Conservation (phyloP, 2,113 vertebrate species). For the Aleadryas rufinucha region DNA sequence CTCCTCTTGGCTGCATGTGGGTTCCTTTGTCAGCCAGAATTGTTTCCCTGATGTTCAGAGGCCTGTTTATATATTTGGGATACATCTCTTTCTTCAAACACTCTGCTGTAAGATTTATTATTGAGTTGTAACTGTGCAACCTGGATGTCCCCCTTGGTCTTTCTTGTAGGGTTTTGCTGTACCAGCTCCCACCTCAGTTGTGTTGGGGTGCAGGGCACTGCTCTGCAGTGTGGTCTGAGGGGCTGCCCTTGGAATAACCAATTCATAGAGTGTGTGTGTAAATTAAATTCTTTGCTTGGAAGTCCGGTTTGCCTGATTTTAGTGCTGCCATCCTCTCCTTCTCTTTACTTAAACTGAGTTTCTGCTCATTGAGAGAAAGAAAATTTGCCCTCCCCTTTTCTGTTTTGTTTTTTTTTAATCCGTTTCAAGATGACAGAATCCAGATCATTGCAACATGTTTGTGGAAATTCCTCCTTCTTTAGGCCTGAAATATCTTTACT, state of each 20-base stretch:
- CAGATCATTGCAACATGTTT: background rate
- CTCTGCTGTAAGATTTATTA: background rate
- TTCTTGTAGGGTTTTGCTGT: background rate
- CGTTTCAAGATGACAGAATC: background rate
- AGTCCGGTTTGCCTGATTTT: background rate
- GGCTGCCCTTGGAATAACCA: constrained; percentile 17
- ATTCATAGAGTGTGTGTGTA: background rate
- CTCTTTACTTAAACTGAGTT: background rate
- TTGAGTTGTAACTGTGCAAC: background rate
- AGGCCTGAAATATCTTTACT: background rate
- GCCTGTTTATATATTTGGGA: background rate
- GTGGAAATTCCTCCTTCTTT: background rate
- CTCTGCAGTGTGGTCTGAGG: background rate
- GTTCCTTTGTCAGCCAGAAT: background rate
- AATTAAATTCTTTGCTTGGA: background rate
- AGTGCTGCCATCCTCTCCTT: background rate
- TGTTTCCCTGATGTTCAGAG: background rate
- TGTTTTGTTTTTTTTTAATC: background rate
- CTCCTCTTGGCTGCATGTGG: background rate
- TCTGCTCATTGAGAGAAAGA: background rate
- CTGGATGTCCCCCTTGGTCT: background rate
- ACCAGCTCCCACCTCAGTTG: background rate
- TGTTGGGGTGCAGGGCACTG: background rate
- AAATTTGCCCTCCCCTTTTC: background rate
- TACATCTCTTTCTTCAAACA: background rate